These are phyloP conservation scores for Chymomyza costata DNA, from an alignment of 1,140 invertebrate species.

Conservation along the genomic window DNA sequence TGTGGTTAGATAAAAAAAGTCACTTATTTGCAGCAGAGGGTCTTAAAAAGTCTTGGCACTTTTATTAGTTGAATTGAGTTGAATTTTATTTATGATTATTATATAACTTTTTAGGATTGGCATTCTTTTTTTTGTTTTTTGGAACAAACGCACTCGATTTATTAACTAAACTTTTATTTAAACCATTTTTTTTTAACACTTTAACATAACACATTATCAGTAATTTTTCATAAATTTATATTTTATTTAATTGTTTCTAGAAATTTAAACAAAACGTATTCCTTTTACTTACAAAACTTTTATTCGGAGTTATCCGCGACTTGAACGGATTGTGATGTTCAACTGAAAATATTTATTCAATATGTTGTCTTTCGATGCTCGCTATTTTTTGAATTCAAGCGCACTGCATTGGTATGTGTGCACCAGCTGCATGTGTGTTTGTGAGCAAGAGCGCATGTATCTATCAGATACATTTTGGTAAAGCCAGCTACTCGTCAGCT, in stretches of 20 bases:
- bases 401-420: constrained; percentile 45
- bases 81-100: too few relatives aligned
- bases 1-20: too few relatives aligned
- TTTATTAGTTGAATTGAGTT: too few relatives aligned
- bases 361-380: constrained; percentile 73
- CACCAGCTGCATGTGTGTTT: constrained; percentile 23
- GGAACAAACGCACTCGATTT: constrained; percentile 6
- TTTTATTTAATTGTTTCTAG: too few relatives aligned
- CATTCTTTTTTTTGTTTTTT: constrained; percentile 9
- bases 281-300: constrained; percentile 74
- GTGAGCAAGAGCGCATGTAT: constrained; percentile 35
- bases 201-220: too few relatives aligned
- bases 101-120: too few relatives aligned
- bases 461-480: constrained; percentile 43
- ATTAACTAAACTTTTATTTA: constrained; percentile 7
- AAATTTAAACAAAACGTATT: too few relatives aligned
- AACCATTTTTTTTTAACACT: constrained; percentile 14
- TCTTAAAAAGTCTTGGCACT: too few relatives aligned
- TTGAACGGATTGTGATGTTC: constrained; percentile 76
- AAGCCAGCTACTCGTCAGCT: constrained; percentile 15
- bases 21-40: too few relatives aligned
- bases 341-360: constrained; percentile 76
- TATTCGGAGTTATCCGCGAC: constrained; percentile 75
- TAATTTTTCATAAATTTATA: constrained; percentile 7
- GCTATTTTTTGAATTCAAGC: constrained; percentile 60